A percentile compares a stretch with the other conserved stretches of the same genome.
These are phyloP conservation scores for Electrona antarctica DNA, from an alignment of 2,113 vertebrate genomes.

Conservation along the genomic window DNA sequence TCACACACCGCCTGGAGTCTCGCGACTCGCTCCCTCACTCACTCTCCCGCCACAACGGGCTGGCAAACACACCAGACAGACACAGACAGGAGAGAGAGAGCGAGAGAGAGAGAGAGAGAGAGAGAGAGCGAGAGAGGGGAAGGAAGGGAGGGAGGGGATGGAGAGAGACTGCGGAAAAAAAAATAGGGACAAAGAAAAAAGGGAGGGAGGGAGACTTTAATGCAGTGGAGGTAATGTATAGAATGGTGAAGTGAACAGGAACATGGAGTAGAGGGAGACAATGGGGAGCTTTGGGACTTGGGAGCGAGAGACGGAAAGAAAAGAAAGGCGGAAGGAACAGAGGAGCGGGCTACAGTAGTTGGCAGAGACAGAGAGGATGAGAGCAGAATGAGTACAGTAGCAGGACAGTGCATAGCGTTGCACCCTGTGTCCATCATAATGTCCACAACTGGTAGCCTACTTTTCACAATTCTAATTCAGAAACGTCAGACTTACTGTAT, in stretches of 20 bases:
- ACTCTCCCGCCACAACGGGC: constrained; percentile 62
- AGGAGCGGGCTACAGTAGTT: not conserved
- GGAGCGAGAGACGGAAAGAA: constrained; percentile 43
- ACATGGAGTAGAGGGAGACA: constrained; percentile 45
- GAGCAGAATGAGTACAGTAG: not conserved
- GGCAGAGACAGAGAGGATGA: not conserved
- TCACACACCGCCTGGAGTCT: constrained; percentile 51
- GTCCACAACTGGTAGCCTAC: no score
- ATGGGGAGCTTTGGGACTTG: constrained; percentile 56
- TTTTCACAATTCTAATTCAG: no score
- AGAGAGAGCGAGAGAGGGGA: constrained; percentile 26
- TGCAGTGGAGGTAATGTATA: constrained; percentile 55
- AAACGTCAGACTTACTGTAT: no score
- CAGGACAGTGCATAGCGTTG: no score
- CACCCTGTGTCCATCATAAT: no score
- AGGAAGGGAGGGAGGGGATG: constrained; percentile 8
- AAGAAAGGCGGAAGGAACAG: constrained; percentile 42
- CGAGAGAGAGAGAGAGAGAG: constrained; percentile 37
- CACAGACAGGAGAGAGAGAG: constrained; percentile 5
- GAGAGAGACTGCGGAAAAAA: constrained; percentile 51
- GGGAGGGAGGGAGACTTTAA: constrained; percentile 50
- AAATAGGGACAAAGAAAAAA: constrained; percentile 61
- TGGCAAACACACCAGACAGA: constrained; percentile 66
- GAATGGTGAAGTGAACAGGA: constrained; percentile 65
- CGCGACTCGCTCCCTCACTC: not conserved